Evolutionary conservation across 2,888 invertebrate genomes (phyloP), one percentile per base, ranked within the genome.

Genomic region (Himalopsyche anomala): DNA sequence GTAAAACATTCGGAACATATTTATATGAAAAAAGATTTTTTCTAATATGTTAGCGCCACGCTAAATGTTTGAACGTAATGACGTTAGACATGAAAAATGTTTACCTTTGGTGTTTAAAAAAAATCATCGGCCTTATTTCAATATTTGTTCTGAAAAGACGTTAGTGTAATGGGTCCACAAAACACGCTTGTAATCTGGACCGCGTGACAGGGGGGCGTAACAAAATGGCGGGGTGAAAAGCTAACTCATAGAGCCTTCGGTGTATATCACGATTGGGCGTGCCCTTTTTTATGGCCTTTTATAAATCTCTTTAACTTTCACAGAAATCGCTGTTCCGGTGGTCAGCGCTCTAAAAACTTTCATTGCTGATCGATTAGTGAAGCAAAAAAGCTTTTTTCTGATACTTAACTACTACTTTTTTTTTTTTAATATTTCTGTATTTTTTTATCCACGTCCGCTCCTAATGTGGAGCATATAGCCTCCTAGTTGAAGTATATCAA

Each of bases 221-320:
- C 62, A 62, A 62, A 62, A 62, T 62, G 62, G 62, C 62, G 28
- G 62, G 62, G 62, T 62, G 62, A 62, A 62, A n/a, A 62, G 62
- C 62, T 62, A 19, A 62, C 62, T 62, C 62, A 62, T 62, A 62
- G 62, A 62, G 28, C 62, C 19, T 62, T 62, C 19, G 62, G 62
- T 62, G 62, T 62, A 62, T 62, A 62, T 62, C 62, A 62, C 62
- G 62, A 62, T n/a, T 62, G 62, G 62, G 62, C 62, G 62, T 62
- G 28, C 62, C 28, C 6, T 19, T 62, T 62, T 62, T 62, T 62
- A 62, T 62, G 62, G 62, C 62, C 62, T 28, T 62, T 62, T 62
- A 62, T 62, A 62, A 62, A 62, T 62, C 62, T 62, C 62, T 62
- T 62, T 62, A 62, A 62, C 62, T 62, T 62, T 62, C 62, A 28